phyloP scores from a whole-genome alignment of 2,797 vertebrate genomes.

The Sebastes cheni region DNA sequence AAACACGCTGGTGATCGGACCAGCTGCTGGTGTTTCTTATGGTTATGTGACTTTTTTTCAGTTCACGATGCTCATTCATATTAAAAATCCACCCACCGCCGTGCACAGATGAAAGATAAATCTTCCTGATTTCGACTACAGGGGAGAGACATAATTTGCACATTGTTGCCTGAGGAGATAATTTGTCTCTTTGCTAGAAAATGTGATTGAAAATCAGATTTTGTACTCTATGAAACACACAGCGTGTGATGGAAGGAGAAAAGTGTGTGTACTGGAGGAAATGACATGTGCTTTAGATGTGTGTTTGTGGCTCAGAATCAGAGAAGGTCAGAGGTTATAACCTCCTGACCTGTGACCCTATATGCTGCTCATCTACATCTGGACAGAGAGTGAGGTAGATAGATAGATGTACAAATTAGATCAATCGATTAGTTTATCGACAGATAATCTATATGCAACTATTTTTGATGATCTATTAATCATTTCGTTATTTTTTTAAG shows the following conservation, averaged over 20 bases:
- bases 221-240: not conserved
- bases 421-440: not conserved
- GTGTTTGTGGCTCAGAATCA: not conserved
- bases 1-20: not conserved
- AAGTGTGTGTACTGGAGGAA: not conserved
- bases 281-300: not conserved
- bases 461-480: not conserved
- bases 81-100: not conserved
- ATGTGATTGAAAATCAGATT: not conserved
- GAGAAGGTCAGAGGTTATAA: not conserved
- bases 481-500: not conserved
- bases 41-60: not conserved
- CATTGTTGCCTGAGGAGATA: not conserved
- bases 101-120: not conserved
- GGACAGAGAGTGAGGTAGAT: not conserved
- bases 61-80: not conserved
- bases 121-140: not conserved
- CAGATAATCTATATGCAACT: not conserved
- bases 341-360: not conserved
- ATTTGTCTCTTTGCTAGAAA: not conserved
- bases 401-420: not conserved
- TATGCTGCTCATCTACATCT: not conserved
- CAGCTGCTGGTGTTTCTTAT: not conserved
- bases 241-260: not conserved
- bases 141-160: not conserved